phyloP scores from a whole-genome alignment of 2,888 invertebrate species.

The Aphrophora alni region DNA sequence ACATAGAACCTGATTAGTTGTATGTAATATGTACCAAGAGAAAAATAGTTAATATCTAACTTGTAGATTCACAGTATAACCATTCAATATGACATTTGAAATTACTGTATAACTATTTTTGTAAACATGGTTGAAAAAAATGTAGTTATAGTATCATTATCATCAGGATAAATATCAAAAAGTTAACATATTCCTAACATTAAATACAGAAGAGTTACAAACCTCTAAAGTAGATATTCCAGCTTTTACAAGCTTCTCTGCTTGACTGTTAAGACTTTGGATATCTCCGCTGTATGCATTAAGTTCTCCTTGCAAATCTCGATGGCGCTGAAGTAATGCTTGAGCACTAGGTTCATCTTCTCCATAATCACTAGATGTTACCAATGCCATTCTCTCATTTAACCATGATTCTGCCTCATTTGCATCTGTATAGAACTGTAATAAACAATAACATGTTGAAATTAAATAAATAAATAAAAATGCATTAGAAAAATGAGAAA shows the following conservation, averaged over 20 bases:
- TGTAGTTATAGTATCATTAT: too few species aligned
- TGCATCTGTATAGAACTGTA: constrained; percentile 91
- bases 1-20: too few species aligned
- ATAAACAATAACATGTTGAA: constrained; percentile 2
- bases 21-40: too few species aligned
- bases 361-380: constrained; percentile 89
- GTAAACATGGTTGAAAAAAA: too few species aligned
- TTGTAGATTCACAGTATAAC: too few species aligned
- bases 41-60: too few species aligned
- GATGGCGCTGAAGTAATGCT: constrained; percentile 85
- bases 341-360: constrained; percentile 91
- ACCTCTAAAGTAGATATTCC: constrained; percentile 75
- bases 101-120: too few species aligned
- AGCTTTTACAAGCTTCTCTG: constrained; percentile 74
- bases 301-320: constrained; percentile 86
- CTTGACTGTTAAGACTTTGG: constrained; percentile 78
- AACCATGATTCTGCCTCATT: constrained; percentile 98
- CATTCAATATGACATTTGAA: too few species aligned
- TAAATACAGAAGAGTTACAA: background rate
- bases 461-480: too few species aligned
- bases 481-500: too few species aligned
- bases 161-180: too few species aligned
- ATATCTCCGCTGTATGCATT: constrained; percentile 89
- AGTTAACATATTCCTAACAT: too few species aligned
- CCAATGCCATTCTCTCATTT: constrained; percentile 92